These are phyloP conservation scores for Mamestra configurata DNA, from an alignment of 1,140 invertebrate genomes.

Conservation along the genomic window DNA sequence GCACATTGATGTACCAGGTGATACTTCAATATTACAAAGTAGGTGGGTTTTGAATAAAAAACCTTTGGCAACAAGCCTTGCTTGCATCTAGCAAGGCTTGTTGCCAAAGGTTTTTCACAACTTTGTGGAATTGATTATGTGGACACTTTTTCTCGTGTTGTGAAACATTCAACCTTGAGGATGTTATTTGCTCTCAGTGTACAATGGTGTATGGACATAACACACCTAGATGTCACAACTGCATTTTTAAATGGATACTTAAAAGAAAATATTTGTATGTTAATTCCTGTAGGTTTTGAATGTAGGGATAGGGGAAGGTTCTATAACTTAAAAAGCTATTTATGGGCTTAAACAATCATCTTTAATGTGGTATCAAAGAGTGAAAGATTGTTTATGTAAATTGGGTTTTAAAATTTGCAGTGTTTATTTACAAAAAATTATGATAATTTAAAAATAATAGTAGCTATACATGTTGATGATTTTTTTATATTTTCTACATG, in stretches of 20 bases:
- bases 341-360: slow-evolving; percentile 48
- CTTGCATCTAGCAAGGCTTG: too few species aligned
- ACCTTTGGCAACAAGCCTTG: too few species aligned
- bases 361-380: slow-evolving; percentile 44
- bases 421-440: slow-evolving; percentile 48
- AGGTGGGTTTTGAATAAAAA: too few species aligned
- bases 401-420: slow-evolving; percentile 52
- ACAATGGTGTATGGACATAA: slow-evolving; percentile 21
- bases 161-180: background rate
- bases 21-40: too few species aligned
- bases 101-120: too few species aligned
- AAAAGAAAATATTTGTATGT: slow-evolving; percentile 41
- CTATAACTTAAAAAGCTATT: slow-evolving; percentile 45
- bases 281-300: slow-evolving; percentile 33
- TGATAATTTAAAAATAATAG: slow-evolving; percentile 29
- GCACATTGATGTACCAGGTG: too few species aligned
- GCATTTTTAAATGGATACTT: slow-evolving; percentile 41
- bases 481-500: slow-evolving; percentile 8
- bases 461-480: too few species aligned
- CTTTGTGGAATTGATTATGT: background rate
- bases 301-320: slow-evolving; percentile 10
- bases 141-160: slow-evolving; percentile 43
- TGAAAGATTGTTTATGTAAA: slow-evolving; percentile 38
- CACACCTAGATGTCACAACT: slow-evolving; percentile 42
- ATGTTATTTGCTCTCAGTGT: too few species aligned